These are phyloP conservation scores for Drosophila colorata DNA, from an alignment of 2,888 invertebrate genomes.

Conservation along the genomic window DNA sequence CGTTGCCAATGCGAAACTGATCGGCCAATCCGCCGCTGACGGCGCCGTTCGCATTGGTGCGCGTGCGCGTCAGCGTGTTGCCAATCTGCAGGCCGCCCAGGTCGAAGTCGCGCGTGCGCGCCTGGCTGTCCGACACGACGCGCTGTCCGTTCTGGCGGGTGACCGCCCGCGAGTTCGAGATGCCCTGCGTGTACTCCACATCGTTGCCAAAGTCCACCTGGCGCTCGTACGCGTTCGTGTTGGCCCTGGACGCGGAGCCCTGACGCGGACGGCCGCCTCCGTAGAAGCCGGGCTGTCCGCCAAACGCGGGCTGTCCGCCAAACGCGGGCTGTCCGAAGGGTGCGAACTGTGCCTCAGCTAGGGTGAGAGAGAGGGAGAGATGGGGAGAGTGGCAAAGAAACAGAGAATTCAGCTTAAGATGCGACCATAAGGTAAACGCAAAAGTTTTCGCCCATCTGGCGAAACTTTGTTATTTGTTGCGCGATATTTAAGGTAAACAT, in stretches of 20 bases:
- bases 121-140: slow-evolving; percentile 71
- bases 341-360: slow-evolving; percentile 65
- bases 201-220: slow-evolving; percentile 72
- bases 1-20: slow-evolving; percentile 79
- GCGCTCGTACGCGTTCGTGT: slow-evolving; percentile 75
- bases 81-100: slow-evolving; percentile 81
- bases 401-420: not conserved
- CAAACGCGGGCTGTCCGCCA: slow-evolving; percentile 8
- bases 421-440: slow-evolving; percentile 32
- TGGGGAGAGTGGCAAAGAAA: too few relatives aligned
- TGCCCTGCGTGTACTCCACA: slow-evolving; percentile 66
- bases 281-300: slow-evolving; percentile 25
- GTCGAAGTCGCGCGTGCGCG: slow-evolving; percentile 74
- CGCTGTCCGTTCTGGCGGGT: slow-evolving; percentile 78
- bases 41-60: slow-evolving; percentile 74
- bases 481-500: slow-evolving; percentile 64
- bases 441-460: slow-evolving; percentile 49
- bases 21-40: slow-evolving; percentile 71
- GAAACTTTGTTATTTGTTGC: slow-evolving; percentile 66
- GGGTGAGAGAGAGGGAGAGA: not conserved
- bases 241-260: slow-evolving; percentile 78
- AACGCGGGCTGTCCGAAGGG: slow-evolving; percentile 16
- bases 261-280: slow-evolving; percentile 36
- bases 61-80: slow-evolving; percentile 78
- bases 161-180: slow-evolving; percentile 76